Conservation (phyloP, 2,888 invertebrate species). For the Chaitophorus viminalis region DNA sequence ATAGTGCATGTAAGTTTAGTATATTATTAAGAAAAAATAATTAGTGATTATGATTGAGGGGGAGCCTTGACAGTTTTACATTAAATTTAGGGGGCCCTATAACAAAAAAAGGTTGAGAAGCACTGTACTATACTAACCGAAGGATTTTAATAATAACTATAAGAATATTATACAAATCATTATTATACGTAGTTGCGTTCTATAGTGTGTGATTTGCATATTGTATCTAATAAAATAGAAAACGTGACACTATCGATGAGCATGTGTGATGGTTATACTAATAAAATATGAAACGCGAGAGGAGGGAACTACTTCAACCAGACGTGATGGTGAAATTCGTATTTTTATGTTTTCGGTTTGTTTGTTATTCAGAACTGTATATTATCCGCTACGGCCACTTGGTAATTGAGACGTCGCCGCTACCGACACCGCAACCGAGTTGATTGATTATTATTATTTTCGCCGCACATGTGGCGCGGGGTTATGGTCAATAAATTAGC, state of each 20-base stretch:
- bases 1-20: too few species aligned
- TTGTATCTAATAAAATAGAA: neutral
- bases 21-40: too few species aligned
- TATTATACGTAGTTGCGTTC: neutral
- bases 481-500: neutral
- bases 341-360: conserved; percentile 14
- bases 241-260: neutral
- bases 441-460: conserved; percentile 46
- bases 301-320: neutral
- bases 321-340: conserved; percentile 18
- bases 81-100: too few species aligned
- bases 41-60: too few species aligned
- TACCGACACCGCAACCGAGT: neutral
- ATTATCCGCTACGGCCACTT: too few species aligned
- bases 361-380: conserved; percentile 4
- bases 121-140: too few species aligned
- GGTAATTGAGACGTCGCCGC: conserved; percentile 11
- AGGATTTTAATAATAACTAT: too few species aligned
- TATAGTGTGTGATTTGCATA: too few species aligned
- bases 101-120: too few species aligned
- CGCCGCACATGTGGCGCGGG: neutral
- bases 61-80: too few species aligned
- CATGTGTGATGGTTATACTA: too few species aligned
- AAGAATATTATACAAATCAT: neutral
- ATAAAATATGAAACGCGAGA: conserved; percentile 7